phyloP scores from a whole-genome alignment of 2,113 vertebrate genomes.

The Procapra przewalskii region DNA sequence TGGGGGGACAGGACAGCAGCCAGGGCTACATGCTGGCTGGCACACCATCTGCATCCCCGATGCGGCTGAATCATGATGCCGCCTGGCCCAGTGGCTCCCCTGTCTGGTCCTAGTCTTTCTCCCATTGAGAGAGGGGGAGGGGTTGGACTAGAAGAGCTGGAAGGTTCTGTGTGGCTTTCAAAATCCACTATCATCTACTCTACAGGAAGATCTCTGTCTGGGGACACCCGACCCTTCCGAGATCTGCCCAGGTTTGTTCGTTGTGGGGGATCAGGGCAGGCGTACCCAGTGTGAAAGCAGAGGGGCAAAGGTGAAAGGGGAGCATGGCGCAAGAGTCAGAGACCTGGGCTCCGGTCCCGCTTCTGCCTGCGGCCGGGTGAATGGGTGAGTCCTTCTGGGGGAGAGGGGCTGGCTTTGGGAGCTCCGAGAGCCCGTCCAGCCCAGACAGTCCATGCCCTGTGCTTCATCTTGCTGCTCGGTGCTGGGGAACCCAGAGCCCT shows the following conservation, averaged over 20 bases:
- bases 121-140: neutral
- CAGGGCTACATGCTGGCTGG: neutral
- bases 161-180: neutral
- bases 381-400: neutral
- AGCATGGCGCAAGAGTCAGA: neutral
- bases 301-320: neutral
- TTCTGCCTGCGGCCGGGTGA: neutral
- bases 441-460: neutral
- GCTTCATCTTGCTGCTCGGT: neutral
- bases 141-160: neutral
- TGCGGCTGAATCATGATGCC: fast-evolving
- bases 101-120: neutral
- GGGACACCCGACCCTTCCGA: neutral
- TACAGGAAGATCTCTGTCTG: neutral
- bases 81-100: neutral
- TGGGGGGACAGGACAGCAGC: neutral
- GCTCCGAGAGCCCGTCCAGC: neutral
- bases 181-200: neutral
- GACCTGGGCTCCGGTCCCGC: neutral
- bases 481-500: neutral
- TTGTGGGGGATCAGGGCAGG: neutral
- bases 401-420: neutral
- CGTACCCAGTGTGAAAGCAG: neutral
- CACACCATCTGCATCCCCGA: fast-evolving
- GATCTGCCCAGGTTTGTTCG: neutral